Evolutionary conservation across 2,113 vertebrate species (phyloP), one percentile per base, ranked within the genome.

Genomic region (Microtus richardsoni): DNA sequence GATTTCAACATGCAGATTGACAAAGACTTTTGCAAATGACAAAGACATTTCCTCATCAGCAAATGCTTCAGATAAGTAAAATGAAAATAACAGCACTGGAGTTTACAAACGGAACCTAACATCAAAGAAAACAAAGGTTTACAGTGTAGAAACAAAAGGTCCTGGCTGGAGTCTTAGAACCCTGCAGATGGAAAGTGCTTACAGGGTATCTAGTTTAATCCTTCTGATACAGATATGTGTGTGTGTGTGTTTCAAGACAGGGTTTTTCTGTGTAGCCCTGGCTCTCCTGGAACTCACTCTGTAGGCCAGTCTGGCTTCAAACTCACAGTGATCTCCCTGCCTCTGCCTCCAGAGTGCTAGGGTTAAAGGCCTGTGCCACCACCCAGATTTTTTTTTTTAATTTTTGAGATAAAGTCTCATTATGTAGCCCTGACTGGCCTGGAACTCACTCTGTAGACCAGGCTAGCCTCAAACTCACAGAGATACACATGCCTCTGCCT

Each of bases 61-160:
- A 58, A 91, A 89, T 92, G 95, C 96, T 89, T 97, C 97, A 97
- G 71, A 86, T 78, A 88, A 92, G 88, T 85, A 83, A 66, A 94
- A 96, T 17, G 58, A 94, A 93, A 96, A 96, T 70, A 91, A 33
- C 84, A 96, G 74, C 73, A 91, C 62, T 49, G 54, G 78, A 21
- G 49, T 88, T 95, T 36, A 44, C 60, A 86, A 91, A 74, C 26
- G 22, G 75, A 95, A 58, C 52, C 62, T 22, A 71, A 52, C 44
- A 30, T 58, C 93, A 73, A 94, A 92, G 84, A 33, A 94, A 96
- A 88, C 91, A 36, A 91, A 86, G 86, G 60, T 85, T 87, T 94
- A 60, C 36, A 47, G 1, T 77, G 17, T 47, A 17, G 64, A 73
- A 94, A 95, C 52, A 62, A 64, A 88, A 66, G 87, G 49, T 13